Evolutionary conservation across 2,113 vertebrate genomes (phyloP), one percentile per base, ranked within the genome.

Genomic region (Actinemys pallida): DNA sequence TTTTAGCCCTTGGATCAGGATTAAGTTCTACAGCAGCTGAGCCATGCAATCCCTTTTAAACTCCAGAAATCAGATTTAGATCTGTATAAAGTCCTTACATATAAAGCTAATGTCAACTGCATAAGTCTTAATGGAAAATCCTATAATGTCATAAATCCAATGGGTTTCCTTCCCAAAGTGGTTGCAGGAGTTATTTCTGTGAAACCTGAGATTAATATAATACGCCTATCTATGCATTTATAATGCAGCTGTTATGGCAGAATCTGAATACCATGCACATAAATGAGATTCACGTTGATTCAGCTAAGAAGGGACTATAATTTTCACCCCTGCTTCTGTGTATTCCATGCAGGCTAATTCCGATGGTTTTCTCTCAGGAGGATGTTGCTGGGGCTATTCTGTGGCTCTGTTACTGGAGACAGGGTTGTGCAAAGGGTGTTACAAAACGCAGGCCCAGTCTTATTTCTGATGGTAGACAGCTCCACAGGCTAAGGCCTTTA

Each of bases 1-100:
- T 93, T 96, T 90, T 93, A 72, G 39, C 69, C 5, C 9, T 75
- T 75, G 69, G 4, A 56, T 94, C 42, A 50, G 78, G 39, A 86
- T 94, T 94, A 84, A 81, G 84, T 86, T 95, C 94, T 91, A 53
- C 81, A 94, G 8, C 52, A 62, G 14, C 72, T 86, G 83, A 94
- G 81, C 88, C 22, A 86, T 49, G 24, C 6, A 88, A 54, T 90
- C 78, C 31, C 25, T 89, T 78, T 86, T 35, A 92, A 92, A 35
- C 93, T 97, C 45, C 45, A 94, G 94, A 95, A 95, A 95, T 91
- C 87, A 91, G 92, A 94, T 94, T 96, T 93, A 94, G 72, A 57
- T 90, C 87, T 85, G 53, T 13, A 14, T 91, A 94, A 95, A 47
- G 53, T 94, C 83, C 78, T 96, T 94, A 96, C 86, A 95, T 81